Evolutionary conservation across 2,797 vertebrate species (phyloP), one percentile per base, ranked within the genome.

Genomic region (Lithobates pipiens): DNA sequence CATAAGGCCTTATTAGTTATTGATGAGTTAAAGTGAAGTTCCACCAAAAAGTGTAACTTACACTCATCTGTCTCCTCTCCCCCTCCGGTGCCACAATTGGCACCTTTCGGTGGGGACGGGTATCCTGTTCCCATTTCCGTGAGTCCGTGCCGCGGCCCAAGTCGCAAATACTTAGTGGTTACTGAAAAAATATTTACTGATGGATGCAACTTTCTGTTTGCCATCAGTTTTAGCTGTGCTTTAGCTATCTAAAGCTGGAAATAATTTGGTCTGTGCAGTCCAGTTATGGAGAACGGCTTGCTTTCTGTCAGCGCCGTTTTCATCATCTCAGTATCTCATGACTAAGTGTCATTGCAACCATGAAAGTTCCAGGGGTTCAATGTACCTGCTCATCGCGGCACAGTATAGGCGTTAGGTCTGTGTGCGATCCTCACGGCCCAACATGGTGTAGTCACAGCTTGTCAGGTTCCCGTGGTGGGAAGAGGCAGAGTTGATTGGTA

Each of bases 351-450:
- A 44, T 16, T 27, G 8, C 23, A 70, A 44, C 23, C 29, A 61
- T 42, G 44, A 70, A 54, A 21, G 18, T 25, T 29, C 25, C 15
- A 18, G 16, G 4, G 16, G 54, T 23, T 23, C 54, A 61, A 5
- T 8, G 2, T 83, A 83, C 86, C 86, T 84, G 86, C 86, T 84
- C 86, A 87, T 87, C 34, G 86, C 86, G 86, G 86, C 86, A 87
- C 81, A 83, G 71, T 69, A 79, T 63, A 76, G 81, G 81, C 65
- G 76, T 87, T 87, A 87, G 81, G 86, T 87, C 81, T 83, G 68
- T 77, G 57, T 83, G 76, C 54, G 81, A 83, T 87, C 81, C 76
- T 87, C 54, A 29, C 77, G 29, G 81, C 76, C 81, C 72, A 76
- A 76, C 86, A 87, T 87, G 81, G 80, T 76, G 63, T 69, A 78